phyloP scores from a whole-genome alignment of 1,140 invertebrate genomes.

The Pteromalus puparum region DNA sequence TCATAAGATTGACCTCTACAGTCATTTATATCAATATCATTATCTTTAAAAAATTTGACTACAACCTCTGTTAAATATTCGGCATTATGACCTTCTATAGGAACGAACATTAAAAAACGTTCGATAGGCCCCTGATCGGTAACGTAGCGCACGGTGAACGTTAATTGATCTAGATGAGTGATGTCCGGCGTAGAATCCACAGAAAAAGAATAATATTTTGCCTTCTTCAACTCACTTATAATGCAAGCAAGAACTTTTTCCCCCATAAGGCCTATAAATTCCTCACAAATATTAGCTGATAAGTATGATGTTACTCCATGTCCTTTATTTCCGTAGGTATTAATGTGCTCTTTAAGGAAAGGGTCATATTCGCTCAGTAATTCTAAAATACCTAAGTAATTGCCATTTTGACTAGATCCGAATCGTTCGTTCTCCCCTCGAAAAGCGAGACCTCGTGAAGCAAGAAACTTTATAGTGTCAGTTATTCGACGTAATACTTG shows the following conservation, averaged over 20 bases:
- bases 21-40: conserved; percentile 59
- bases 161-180: conserved; percentile 54
- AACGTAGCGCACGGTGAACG: conserved; percentile 55
- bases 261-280: conserved; percentile 60
- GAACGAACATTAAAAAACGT: conserved; percentile 45
- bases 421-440: conserved; percentile 27
- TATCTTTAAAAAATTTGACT: conserved; percentile 57
- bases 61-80: conserved; percentile 58
- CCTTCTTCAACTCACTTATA: conserved; percentile 51
- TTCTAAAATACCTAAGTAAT: conserved; percentile 62
- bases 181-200: conserved; percentile 71
- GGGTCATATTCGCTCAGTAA: conserved; percentile 64
- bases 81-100: conserved; percentile 30
- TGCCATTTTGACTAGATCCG: conserved; percentile 58
- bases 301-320: conserved; percentile 53
- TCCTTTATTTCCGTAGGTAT: conserved; percentile 61
- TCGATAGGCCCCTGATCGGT: conserved; percentile 7
- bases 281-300: conserved; percentile 56
- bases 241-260: conserved; percentile 57
- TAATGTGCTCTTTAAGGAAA: conserved; percentile 64
- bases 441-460: not conserved
- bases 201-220: conserved; percentile 67
- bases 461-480: not conserved
- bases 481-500: not conserved
- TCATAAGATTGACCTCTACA: conserved; percentile 65